Evolutionary conservation across 2,888 invertebrate genomes (phyloP).

Genomic region (Drosophila cognata): DNA sequence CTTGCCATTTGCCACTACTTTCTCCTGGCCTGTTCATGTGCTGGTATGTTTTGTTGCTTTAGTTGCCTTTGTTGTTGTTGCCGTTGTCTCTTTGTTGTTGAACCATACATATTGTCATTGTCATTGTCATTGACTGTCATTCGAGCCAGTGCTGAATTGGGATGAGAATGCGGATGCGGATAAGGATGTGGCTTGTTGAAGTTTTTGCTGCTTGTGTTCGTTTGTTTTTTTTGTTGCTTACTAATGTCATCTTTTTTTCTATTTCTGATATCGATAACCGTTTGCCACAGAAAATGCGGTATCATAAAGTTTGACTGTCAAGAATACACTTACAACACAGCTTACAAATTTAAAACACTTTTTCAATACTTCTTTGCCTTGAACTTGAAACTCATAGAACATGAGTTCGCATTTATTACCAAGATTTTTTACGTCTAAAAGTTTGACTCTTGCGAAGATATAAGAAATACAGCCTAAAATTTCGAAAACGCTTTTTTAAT

Average conservation of each 20-base stretch:
- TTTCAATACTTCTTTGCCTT: background rate
- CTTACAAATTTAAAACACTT: background rate
- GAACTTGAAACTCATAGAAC: background rate
- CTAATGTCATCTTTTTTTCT: conserved; percentile 36
- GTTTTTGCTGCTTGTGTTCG: conserved; percentile 28
- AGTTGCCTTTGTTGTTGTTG: background rate
- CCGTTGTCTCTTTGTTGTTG: conserved; percentile 37
- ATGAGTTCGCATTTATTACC: background rate
- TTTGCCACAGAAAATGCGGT: background rate
- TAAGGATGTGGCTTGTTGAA: conserved; percentile 47
- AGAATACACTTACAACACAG: background rate
- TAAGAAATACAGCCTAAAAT: background rate
- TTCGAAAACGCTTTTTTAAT: background rate
- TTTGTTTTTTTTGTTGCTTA: background rate
- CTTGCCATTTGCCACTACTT: conserved; percentile 50
- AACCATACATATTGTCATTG: conserved; percentile 53
- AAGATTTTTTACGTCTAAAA: background rate
- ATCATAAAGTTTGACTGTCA: background rate
- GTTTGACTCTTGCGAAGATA: too few relatives aligned
- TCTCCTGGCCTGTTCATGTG: conserved; percentile 8
- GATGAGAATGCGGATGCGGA: conserved; percentile 36
- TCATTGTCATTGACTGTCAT: conserved; percentile 57
- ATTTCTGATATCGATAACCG: conserved; percentile 32
- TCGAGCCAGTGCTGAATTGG: conserved; percentile 29
- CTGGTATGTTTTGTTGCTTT: conserved; percentile 14